Conservation (phyloP, 2,797 vertebrate species). For the Ceryle rudis region DNA sequence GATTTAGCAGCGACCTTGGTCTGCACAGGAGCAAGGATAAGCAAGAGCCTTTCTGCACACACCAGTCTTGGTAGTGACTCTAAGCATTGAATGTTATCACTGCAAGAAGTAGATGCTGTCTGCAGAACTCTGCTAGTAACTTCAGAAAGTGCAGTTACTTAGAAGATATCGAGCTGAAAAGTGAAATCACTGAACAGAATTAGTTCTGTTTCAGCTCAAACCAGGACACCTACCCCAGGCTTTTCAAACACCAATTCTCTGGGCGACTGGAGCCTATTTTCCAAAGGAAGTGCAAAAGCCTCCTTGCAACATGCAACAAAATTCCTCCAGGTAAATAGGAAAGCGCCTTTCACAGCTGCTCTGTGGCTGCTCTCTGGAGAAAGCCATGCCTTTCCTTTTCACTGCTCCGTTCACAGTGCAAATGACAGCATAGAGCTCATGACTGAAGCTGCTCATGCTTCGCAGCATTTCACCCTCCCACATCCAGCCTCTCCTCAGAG, state of each 20-base stretch:
- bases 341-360: not conserved
- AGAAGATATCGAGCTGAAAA: not conserved
- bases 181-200: not conserved
- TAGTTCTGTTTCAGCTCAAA: not conserved
- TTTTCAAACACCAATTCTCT: not conserved
- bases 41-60: not conserved
- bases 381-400: not conserved
- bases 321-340: not conserved
- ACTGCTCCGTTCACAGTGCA: fast-evolving
- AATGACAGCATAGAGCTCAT: not conserved
- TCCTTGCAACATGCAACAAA: not conserved
- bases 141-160: not conserved
- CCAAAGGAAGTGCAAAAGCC: not conserved
- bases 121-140: not conserved
- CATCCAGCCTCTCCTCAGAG: fast-evolving
- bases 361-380: not conserved
- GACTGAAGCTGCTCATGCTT: not conserved
- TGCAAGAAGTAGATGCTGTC: not conserved
- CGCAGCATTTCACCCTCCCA: not conserved
- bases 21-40: not conserved
- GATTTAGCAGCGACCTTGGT: not conserved
- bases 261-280: not conserved
- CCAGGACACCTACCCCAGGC: not conserved
- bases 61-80: not conserved
- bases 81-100: not conserved